Base-by-base conservation (phyloP, 2,113 vertebrate genomes). In the Talpa occidentalis region DNA sequence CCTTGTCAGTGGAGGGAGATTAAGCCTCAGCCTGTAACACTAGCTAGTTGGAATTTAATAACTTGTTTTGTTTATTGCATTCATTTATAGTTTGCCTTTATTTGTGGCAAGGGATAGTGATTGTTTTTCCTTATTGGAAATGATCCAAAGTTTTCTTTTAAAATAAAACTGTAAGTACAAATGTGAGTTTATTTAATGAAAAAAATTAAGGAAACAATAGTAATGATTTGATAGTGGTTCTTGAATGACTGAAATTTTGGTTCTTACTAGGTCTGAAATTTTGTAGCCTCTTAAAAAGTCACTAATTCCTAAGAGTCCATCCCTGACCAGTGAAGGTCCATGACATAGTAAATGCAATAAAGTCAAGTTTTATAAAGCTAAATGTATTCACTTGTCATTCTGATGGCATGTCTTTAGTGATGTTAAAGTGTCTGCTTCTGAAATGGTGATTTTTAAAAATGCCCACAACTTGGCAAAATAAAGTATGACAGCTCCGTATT, bases 151-250 rank as follows among this genome's bases (percentile, higher is more conserved):
- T 66, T 86, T 95, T 74, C 35, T 91, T 94, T 84, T 17, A 91
- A 96, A 93, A 77, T 54, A 84, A 95, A 86, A 56, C 21, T 78
- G 0, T 16, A 66, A 85, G 74, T 90, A 70, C 85, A 92, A 89
- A 80, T 64, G 32, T 74, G 79, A 37, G 30, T 78, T 59, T 66
- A 76, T 82, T 89, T 93, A 44, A 82, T 77, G 42, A 93, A 67
- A 88, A 88, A 86, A 64, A 85, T 24, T 67, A 83, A 91, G 19
- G 49, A 54, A 82, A 52, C 40, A n/a, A n/a, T 52, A 44, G n/a
- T 64, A 79, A 70, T 54, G 19, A 49, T 40, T 60, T 44, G 32
- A 24, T 17, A 2, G 37, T 78, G 16, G 24, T 84, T 79, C 88
- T 83, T 83, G 44, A 35, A 56, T 44, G 26, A 28, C n/a, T 70